Conservation (phyloP, 2,888 invertebrate species). For the Leptopilina myrica region DNA sequence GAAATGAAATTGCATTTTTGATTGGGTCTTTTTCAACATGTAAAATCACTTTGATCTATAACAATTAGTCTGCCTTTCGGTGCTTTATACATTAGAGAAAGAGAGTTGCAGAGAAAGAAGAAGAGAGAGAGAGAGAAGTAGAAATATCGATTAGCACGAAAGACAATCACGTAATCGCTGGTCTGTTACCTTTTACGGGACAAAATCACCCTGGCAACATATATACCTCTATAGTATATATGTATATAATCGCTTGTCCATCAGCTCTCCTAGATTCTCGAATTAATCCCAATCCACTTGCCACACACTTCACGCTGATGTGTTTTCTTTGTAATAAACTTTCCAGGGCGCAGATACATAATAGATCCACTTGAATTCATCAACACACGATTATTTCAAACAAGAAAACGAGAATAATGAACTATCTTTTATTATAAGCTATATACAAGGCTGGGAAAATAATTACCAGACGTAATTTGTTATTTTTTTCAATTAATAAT, state of each 20-base stretch:
- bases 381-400: background rate
- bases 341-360: background rate
- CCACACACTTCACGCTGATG: slow-evolving; percentile 21
- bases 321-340: slow-evolving; percentile 18
- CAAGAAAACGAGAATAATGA: too few species aligned
- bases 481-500: too few species aligned
- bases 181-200: slow-evolving; percentile 33
- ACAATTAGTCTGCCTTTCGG: slow-evolving; percentile 20
- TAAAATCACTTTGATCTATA: slow-evolving; percentile 20
- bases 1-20: slow-evolving; percentile 13
- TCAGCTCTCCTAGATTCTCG: slow-evolving; percentile 9
- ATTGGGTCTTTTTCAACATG: slow-evolving; percentile 29
- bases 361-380: background rate
- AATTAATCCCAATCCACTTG: slow-evolving; percentile 29
- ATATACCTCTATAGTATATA: background rate
- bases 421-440: too few species aligned
- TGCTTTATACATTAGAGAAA: background rate
- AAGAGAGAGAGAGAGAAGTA: background rate
- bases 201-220: slow-evolving; percentile 33
- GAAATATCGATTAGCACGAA: slow-evolving; percentile 31
- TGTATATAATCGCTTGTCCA: slow-evolving; percentile 24
- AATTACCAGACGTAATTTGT: too few species aligned
- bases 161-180: slow-evolving; percentile 39
- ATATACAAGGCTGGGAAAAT: too few species aligned
- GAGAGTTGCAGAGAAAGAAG: slow-evolving; percentile 2